Percentiles rank a stretch among this genome's conserved stretches.
These are phyloP conservation scores for Chromoteleia sp. DNA, from an alignment of 2,888 invertebrate species.

Conservation along the genomic window DNA sequence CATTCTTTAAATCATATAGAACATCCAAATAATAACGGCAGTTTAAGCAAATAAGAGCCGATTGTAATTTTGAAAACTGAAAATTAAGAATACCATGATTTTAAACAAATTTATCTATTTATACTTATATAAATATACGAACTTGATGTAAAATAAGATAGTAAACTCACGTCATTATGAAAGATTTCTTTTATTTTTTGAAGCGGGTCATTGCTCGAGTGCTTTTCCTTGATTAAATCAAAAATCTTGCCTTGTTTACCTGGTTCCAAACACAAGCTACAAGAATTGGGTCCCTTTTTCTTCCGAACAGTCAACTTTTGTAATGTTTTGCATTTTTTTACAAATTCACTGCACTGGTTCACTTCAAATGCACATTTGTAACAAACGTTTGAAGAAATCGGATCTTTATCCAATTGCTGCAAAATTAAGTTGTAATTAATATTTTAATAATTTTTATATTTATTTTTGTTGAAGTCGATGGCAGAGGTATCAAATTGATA, in stretches of 20 bases:
- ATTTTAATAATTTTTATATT: conserved; percentile 1
- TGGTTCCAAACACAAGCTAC: conserved; percentile 75
- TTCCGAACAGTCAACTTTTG: conserved; percentile 18
- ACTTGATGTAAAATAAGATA: not conserved
- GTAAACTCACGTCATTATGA: conserved; percentile 75
- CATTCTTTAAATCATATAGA: conserved; percentile 77
- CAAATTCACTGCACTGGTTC: conserved; percentile 79
- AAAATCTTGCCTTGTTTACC: conserved; percentile 75
- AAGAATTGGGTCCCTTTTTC: conserved; percentile 54
- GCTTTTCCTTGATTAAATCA: conserved; percentile 74
- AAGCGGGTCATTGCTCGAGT: conserved; percentile 70
- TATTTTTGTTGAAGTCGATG: too few relatives aligned
- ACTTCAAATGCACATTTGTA: conserved; percentile 82
- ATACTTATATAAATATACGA: not conserved
- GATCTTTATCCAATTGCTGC: conserved; percentile 69
- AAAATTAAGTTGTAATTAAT: not conserved
- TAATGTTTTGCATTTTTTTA: conserved; percentile 75
- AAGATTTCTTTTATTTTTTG: conserved; percentile 76
- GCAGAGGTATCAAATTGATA: too few relatives aligned
- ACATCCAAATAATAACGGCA: conserved; percentile 82
- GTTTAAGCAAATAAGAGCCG: conserved; percentile 76
- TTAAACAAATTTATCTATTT: too few relatives aligned
- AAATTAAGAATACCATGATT: conserved; percentile 26
- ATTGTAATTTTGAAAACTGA: conserved; percentile 52
- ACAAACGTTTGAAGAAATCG: conserved; percentile 77